These are phyloP conservation scores for Cuculus canorus DNA, from an alignment of 2,797 vertebrate species.

Conservation along the genomic window DNA sequence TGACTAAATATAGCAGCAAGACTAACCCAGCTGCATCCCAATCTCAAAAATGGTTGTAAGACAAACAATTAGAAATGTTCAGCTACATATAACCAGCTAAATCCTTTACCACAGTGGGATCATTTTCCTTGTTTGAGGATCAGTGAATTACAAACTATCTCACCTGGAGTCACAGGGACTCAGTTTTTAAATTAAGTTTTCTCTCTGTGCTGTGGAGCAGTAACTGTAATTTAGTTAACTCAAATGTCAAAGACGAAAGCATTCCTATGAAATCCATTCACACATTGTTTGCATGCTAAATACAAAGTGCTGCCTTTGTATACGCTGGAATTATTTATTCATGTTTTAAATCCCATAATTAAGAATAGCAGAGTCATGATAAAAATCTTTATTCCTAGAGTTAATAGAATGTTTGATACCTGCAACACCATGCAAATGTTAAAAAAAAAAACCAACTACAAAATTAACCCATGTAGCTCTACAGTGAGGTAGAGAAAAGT, in stretches of 20 bases:
- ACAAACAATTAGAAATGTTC: constrained; percentile 7
- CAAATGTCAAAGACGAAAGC: background rate
- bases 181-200: constrained; percentile 36
- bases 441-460: background rate
- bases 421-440: background rate
- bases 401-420: background rate
- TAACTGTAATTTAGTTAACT: constrained; percentile 15
- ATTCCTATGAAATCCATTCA: background rate
- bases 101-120: background rate
- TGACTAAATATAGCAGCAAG: background rate
- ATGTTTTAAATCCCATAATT: background rate
- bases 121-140: background rate
- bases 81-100: background rate
- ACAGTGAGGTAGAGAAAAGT: background rate
- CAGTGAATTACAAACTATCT: background rate
- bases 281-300: background rate
- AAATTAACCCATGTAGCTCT: background rate
- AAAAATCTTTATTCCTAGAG: background rate
- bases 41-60: background rate
- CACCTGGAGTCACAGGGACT: constrained; percentile 1
- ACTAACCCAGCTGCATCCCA: background rate
- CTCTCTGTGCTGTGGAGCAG: background rate
- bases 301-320: background rate
- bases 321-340: background rate
- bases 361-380: background rate